Conservation (phyloP, 2,888 invertebrate genomes). For the Aphelenchoides bicaudatus region DNA sequence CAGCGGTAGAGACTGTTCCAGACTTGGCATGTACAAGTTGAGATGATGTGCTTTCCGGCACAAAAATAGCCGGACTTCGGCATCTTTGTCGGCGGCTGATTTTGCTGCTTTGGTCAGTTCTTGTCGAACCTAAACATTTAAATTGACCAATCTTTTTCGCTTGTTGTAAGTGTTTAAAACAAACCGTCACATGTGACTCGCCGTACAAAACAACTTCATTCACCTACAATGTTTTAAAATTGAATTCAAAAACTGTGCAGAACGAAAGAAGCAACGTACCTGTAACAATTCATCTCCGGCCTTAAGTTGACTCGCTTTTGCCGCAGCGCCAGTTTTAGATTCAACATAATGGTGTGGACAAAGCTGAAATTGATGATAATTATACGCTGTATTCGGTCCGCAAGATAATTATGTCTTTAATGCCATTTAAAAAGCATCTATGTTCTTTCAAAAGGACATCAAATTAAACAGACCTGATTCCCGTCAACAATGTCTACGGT, state of each 20-base stretch:
- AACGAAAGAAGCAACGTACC: conserved; percentile 61
- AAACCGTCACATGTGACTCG: conserved; percentile 89
- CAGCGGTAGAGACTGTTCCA: conserved; percentile 42
- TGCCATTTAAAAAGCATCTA: too few relatives aligned
- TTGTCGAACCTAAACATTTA: too few relatives aligned
- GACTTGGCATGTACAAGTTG: conserved; percentile 44
- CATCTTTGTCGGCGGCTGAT: conserved; percentile 35
- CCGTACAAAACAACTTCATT: conserved; percentile 83
- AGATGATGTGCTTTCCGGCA: conserved; percentile 44
- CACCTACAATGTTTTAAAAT: conserved; percentile 67
- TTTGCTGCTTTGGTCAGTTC: conserved; percentile 70
- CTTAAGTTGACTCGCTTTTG: conserved; percentile 78
- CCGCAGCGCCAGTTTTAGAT: conserved; percentile 88
- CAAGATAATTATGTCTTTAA: too few relatives aligned
- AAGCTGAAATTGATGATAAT: too few relatives aligned
- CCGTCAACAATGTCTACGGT: conserved; percentile 95
- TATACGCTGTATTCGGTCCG: too few relatives aligned
- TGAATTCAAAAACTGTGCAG: neutral
- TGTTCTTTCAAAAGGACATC: conserved; percentile 3
- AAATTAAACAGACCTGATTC: conserved; percentile 3
- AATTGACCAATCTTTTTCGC: too few relatives aligned
- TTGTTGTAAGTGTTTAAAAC: too few relatives aligned
- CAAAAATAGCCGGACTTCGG: conserved; percentile 28
- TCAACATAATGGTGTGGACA: conserved; percentile 97
- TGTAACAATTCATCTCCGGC: conserved; percentile 91